A percentile compares a stretch with the other conserved stretches of the same genome.
phyloP scores from a whole-genome alignment of 2,888 invertebrate genomes.

The Ditylenchus weischeri region DNA sequence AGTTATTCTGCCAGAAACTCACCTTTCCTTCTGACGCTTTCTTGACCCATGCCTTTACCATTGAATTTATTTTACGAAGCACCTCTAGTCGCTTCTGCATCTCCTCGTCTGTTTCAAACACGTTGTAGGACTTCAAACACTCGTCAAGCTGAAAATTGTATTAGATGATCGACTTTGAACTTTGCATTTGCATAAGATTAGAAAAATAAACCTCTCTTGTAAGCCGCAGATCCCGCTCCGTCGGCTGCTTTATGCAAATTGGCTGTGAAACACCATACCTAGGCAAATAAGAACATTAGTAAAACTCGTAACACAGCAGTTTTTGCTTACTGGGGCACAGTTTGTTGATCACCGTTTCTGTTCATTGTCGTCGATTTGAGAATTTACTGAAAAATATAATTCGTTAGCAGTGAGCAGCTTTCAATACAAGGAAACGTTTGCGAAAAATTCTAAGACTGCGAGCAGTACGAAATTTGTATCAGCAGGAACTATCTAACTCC shows the following conservation, averaged over 20 bases:
- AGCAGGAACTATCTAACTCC: too few species aligned
- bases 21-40: constrained; percentile 74
- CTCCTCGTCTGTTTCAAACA: constrained; percentile 54
- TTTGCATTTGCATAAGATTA: neutral
- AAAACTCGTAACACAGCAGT: neutral
- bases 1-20: neutral
- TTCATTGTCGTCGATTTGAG: too few species aligned
- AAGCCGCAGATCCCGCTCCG: constrained; percentile 42
- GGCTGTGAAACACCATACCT: constrained; percentile 53
- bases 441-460: too few species aligned
- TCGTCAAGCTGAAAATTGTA: constrained; percentile 32
- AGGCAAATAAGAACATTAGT: constrained; percentile 22
- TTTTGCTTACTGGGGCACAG: too few species aligned
- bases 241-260: constrained; percentile 44
- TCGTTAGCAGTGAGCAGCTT: too few species aligned
- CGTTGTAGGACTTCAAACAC: constrained; percentile 38
- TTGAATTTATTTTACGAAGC: constrained; percentile 74
- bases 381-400: too few species aligned
- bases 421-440: too few species aligned
- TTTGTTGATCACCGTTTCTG: too few species aligned
- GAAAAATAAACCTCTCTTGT: constrained; percentile 36
- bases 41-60: constrained; percentile 90
- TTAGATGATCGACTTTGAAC: neutral
- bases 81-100: constrained; percentile 59
- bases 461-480: too few species aligned